A percentile compares a stretch with the other conserved stretches of the same genome.
Conservation (phyloP, 2,888 invertebrate genomes). For the Latheticus oryzae region DNA sequence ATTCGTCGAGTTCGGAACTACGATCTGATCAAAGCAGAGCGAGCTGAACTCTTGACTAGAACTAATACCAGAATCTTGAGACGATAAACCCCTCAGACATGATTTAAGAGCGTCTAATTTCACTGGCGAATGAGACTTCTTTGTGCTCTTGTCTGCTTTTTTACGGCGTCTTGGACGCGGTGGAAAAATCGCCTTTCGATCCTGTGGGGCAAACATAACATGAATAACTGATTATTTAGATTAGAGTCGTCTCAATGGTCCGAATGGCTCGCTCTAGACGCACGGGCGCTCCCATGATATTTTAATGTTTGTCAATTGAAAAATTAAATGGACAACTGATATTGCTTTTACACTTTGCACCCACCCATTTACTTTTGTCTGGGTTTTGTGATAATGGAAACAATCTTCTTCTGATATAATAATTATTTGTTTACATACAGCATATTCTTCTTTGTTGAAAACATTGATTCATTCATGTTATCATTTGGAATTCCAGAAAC, state of each 20-base stretch:
- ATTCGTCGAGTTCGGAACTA: slow-evolving; percentile 58
- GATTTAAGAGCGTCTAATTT: slow-evolving; percentile 61
- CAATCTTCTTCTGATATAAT: too few species aligned
- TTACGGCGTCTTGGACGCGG: slow-evolving; percentile 69
- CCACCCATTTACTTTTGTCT: too few species aligned
- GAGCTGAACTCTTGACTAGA: slow-evolving; percentile 62
- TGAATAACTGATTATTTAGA: slow-evolving; percentile 36
- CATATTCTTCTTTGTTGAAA: too few species aligned
- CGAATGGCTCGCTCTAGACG: slow-evolving; percentile 23
- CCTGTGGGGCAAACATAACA: slow-evolving; percentile 64
- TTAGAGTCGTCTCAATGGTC: slow-evolving; percentile 11
- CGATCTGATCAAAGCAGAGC: slow-evolving; percentile 59
- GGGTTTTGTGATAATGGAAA: too few species aligned
- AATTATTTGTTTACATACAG: too few species aligned
- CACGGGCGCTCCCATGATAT: slow-evolving; percentile 19
- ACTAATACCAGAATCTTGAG: slow-evolving; percentile 63
- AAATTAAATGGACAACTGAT: slow-evolving; percentile 12
- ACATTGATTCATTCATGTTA: too few species aligned
- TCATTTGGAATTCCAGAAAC: too few species aligned
- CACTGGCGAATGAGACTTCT: slow-evolving; percentile 48
- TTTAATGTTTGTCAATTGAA: slow-evolving; percentile 20
- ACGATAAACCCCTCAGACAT: slow-evolving; percentile 57
- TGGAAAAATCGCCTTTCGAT: slow-evolving; percentile 76
- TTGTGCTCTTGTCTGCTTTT: slow-evolving; percentile 49
- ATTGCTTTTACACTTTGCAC: neutral